Evolutionary conservation across 2,888 invertebrate genomes (phyloP).

Genomic region (Anticlea derivata): DNA sequence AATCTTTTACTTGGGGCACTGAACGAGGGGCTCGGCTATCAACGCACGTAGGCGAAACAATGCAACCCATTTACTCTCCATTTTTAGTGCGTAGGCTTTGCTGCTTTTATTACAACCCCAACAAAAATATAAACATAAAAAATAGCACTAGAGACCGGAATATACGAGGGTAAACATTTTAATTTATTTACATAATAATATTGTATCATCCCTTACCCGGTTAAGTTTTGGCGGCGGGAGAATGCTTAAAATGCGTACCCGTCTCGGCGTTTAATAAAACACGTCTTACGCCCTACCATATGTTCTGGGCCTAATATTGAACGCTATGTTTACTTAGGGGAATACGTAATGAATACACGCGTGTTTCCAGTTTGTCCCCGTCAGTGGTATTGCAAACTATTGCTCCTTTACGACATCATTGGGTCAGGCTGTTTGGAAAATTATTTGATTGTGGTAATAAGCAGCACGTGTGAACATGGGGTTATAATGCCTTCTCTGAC

Average conservation of each 20-base stretch:
- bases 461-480: slow-evolving; percentile 15
- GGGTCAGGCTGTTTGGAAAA: slow-evolving; percentile 30
- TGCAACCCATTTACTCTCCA: not conserved
- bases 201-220: slow-evolving; percentile 13
- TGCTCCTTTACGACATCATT: slow-evolving; percentile 28
- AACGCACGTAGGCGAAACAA: not conserved
- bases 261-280: slow-evolving; percentile 57
- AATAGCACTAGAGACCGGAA: slow-evolving; percentile 7
- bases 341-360: slow-evolving; percentile 56
- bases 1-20: too few relatives aligned
- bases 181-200: slow-evolving; percentile 25
- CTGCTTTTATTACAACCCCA: slow-evolving; percentile 10
- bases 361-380: slow-evolving; percentile 39
- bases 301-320: slow-evolving; percentile 59
- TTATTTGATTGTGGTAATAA: slow-evolving; percentile 30
- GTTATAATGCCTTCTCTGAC: not conserved
- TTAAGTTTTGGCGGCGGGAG: slow-evolving; percentile 25
- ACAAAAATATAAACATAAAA: slow-evolving; percentile 18
- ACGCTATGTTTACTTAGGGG: slow-evolving; percentile 57
- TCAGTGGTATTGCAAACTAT: slow-evolving; percentile 30
- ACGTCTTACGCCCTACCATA: slow-evolving; percentile 55
- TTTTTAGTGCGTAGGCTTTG: slow-evolving; percentile 1
- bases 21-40: not conserved
- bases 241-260: slow-evolving; percentile 41
- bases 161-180: slow-evolving; percentile 21